phyloP scores from a whole-genome alignment of 2,888 invertebrate species.

The Tortrix viridana region DNA sequence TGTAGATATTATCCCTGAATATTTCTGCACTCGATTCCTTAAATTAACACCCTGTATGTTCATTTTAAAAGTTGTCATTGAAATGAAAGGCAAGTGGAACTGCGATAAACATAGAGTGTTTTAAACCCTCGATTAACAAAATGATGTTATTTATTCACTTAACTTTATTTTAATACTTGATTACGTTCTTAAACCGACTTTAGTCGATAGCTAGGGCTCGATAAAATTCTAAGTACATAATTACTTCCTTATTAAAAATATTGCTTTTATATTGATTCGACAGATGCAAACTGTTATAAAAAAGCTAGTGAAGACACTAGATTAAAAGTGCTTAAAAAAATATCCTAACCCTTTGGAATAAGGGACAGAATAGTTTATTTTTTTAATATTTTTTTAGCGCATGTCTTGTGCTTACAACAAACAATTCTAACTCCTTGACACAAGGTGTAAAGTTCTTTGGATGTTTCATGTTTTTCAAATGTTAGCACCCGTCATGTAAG shows the following conservation, averaged over 20 bases:
- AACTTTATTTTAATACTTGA: conserved; percentile 1
- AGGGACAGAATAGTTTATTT: too few relatives aligned
- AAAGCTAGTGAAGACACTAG: conserved; percentile 17
- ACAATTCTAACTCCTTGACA: not conserved
- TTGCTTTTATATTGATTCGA: conserved; percentile 1
- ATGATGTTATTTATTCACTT: too few relatives aligned
- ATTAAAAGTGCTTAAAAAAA: not conserved
- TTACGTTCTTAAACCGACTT: not conserved
- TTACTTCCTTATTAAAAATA: conserved; percentile 13
- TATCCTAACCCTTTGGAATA: too few relatives aligned
- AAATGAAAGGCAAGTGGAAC: too few relatives aligned
- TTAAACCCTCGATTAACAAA: too few relatives aligned
- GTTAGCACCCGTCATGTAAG: conserved; percentile 40
- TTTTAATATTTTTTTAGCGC: too few relatives aligned
- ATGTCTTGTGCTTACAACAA: not conserved
- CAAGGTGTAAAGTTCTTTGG: not conserved
- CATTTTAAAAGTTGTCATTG: too few relatives aligned
- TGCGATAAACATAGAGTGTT: too few relatives aligned
- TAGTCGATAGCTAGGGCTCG: not conserved
- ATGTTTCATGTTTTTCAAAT: conserved; percentile 31
- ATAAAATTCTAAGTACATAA: not conserved
- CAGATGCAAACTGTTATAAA: conserved; percentile 20
- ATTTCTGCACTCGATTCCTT: too few relatives aligned
- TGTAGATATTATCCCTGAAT: too few relatives aligned
- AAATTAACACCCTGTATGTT: too few relatives aligned